Percentiles rank a stretch among this genome's conserved stretches.
Evolutionary conservation across 2,888 invertebrate genomes (phyloP).

Genomic region (Cynaeus angustus): DNA sequence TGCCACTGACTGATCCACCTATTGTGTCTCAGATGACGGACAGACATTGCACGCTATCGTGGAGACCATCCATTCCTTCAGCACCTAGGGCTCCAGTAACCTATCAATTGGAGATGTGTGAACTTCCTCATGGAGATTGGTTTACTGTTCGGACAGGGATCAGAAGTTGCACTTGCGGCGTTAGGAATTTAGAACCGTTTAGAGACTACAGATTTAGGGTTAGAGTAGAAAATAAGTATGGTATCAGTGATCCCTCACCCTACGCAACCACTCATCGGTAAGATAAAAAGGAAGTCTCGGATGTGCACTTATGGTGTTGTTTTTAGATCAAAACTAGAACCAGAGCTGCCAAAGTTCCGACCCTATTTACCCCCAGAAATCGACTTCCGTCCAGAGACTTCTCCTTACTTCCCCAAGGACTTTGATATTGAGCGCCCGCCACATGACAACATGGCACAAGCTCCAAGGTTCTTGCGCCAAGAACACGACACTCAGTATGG

Average conservation of each 20-base stretch:
- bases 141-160: constrained; percentile 89
- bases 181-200: constrained; percentile 92
- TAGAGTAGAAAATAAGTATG: constrained; percentile 96
- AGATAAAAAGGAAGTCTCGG: neutral
- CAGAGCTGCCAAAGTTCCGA: constrained; percentile 85
- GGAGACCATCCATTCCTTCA: constrained; percentile 94
- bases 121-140: constrained; percentile 95
- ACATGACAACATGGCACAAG: constrained; percentile 87
- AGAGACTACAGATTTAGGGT: constrained; percentile 96
- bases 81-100: constrained; percentile 92
- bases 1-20: constrained; percentile 92
- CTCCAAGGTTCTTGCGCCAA: constrained; percentile 90
- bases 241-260: constrained; percentile 97
- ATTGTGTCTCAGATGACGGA: constrained; percentile 95
- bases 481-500: constrained; percentile 93
- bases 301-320: neutral
- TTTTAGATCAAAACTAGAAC: constrained; percentile 82
- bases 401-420: constrained; percentile 92
- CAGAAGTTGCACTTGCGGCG: constrained; percentile 91
- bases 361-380: constrained; percentile 87
- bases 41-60: constrained; percentile 89
- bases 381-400: constrained; percentile 88
- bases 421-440: constrained; percentile 92
- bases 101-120: constrained; percentile 96
- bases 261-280: constrained; percentile 84